Percentiles rank a stretch among this genome's conserved stretches.
These are phyloP conservation scores for Chymomyza fuscimana DNA, from an alignment of 2,888 invertebrate genomes.

Conservation along the genomic window DNA sequence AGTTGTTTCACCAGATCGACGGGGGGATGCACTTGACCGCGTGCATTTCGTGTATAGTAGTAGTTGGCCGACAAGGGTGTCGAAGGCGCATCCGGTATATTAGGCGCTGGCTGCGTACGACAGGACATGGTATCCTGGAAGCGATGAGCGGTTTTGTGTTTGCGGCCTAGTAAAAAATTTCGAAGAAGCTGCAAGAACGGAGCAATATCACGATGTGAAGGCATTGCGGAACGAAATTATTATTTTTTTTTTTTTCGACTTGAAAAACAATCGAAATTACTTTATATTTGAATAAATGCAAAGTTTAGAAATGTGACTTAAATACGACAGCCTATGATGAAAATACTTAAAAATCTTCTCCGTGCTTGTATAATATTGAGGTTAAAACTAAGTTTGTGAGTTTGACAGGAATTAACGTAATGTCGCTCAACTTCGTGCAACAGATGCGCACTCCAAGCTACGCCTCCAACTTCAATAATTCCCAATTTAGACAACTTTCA, in stretches of 20 bases:
- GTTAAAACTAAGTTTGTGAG: not conserved
- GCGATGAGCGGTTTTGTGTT: slow-evolving; percentile 41
- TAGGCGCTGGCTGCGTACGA: slow-evolving; percentile 18
- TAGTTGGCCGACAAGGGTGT: slow-evolving; percentile 8
- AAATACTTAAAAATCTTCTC: too few species aligned
- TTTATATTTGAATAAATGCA: too few species aligned
- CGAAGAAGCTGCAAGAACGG: slow-evolving; percentile 47
- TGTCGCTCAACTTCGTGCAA: slow-evolving; percentile 33
- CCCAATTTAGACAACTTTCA: not conserved
- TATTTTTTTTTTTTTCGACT: not conserved
- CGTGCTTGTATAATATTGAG: not conserved
- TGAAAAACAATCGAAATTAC: too few species aligned
- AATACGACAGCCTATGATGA: too few species aligned
- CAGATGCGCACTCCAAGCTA: slow-evolving; percentile 30
- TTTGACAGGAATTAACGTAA: not conserved
- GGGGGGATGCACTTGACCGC: slow-evolving; percentile 36
- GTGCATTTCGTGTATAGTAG: slow-evolving; percentile 44
- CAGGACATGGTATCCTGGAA: slow-evolving; percentile 33
- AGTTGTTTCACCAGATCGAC: slow-evolving; percentile 46
- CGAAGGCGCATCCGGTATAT: slow-evolving; percentile 11
- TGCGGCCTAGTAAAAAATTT: slow-evolving; percentile 53
- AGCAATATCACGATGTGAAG: slow-evolving; percentile 52
- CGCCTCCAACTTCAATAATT: slow-evolving; percentile 16
- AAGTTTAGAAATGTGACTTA: too few species aligned
- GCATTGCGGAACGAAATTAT: slow-evolving; percentile 31